Base-by-base conservation (phyloP, 2,797 vertebrate species). In the Synanceia verrucosa region DNA sequence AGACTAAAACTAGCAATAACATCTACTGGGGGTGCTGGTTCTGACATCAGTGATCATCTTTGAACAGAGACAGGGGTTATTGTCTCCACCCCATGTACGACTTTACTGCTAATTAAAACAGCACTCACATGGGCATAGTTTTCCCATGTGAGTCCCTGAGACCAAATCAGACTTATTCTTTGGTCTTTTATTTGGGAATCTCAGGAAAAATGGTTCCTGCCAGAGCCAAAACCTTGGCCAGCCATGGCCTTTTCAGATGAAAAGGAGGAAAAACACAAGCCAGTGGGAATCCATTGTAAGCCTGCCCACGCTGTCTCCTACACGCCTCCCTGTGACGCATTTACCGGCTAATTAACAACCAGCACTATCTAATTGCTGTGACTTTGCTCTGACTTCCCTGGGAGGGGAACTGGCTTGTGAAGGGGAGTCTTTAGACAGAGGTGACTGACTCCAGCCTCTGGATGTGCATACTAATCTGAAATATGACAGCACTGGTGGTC, bases 291-390 rank as follows among this genome's bases (percentile, higher is more conserved):
- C 5, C 41, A 36, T 66, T 47, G 33, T 9, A 10, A 9, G 12
- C 29, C 41, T 39, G n/a, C n/a, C 59, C 23, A 34, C 16, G 5
- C 28, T 34, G 48, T 52, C 33, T 47, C 46, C 47, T 8, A 55
- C 60, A 34, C 67, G 31, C 37, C 73, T 64, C 52, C 62, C 47
- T 41, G 33, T 69, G 65, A 59, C 1, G 9, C 47, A 65, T 67
- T 72, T 59, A 64, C 29, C 59, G 51, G 65, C 62, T 78, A 76
- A 88, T 88, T 78, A 84, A 62, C 64, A 37, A 28, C 33, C 51
- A 14, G 29, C 24, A 51, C 55, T 59, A 75, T 78, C 70, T 79
- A 67, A 83, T 73, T 73, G 68, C 82, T 73, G 68, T 85, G 80
- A 82, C 75, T 74, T 51, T 44, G 58, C 58, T 67, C 24, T 24